Evolutionary conservation across 2,113 vertebrate species (phyloP).

Genomic region (Machaerirhynchus nigripectus): DNA sequence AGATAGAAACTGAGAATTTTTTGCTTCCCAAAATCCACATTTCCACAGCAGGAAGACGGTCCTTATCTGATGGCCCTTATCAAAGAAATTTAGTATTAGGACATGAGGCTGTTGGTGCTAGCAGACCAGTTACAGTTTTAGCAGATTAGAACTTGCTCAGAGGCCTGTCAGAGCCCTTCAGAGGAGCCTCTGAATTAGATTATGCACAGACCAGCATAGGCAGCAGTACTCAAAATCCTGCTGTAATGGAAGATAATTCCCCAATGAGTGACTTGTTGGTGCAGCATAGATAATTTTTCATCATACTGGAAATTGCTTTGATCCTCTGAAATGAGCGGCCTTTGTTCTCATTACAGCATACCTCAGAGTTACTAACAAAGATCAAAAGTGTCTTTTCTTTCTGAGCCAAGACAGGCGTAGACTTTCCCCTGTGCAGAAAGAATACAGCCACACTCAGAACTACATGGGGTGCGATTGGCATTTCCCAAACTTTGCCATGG

Average conservation of each 20-base stretch:
- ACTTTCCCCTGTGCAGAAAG: not conserved
- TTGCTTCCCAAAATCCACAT: not conserved
- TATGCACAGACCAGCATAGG: not conserved
- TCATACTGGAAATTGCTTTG: not conserved
- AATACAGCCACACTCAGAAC: not conserved
- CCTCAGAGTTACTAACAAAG: not conserved
- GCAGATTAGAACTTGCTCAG: not conserved
- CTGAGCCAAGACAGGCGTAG: not conserved
- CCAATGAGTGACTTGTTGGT: not conserved
- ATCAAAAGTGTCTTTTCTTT: not conserved
- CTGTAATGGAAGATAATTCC: not conserved
- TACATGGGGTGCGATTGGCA: not conserved
- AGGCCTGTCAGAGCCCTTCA: not conserved
- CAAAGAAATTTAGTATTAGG: not conserved
- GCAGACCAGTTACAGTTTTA: not conserved
- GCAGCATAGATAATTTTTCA: not conserved
- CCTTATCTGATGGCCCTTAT: not conserved
- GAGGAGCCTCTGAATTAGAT: not conserved
- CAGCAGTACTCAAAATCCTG: not conserved
- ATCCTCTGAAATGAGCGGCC: not conserved
- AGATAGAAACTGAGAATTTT: not conserved
- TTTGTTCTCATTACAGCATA: not conserved
- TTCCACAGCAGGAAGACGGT: not conserved
- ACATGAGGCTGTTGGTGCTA: not conserved
- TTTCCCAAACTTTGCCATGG: not conserved